A percentile compares a stretch with the other conserved stretches of the same genome.
These are phyloP conservation scores for Antedon mediterranea DNA, from an alignment of 53 echinoderm and acorn worm species.

Conservation along the genomic window DNA sequence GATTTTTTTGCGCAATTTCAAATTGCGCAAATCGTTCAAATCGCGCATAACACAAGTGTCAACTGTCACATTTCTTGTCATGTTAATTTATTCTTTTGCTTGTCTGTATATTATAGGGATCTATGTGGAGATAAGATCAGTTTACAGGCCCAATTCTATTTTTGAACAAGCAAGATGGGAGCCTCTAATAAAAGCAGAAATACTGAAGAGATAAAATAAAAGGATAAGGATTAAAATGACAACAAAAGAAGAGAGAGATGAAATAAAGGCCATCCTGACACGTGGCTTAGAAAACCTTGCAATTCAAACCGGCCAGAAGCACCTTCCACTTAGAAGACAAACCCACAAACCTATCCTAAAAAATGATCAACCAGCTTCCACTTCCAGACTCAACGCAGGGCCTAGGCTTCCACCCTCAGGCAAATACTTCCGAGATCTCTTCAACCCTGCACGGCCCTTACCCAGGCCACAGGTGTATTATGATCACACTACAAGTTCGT, in stretches of 20 bases:
- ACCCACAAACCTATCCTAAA: constrained; percentile 42
- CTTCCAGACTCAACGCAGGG: neutral
- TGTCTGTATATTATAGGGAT: no score
- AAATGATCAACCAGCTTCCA: neutral
- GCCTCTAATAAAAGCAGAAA: neutral
- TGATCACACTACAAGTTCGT: neutral
- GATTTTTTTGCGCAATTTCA: no score
- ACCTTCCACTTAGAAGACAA: constrained; percentile 78
- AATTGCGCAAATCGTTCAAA: no score
- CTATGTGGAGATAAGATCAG: no score
- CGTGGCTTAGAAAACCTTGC: constrained; percentile 78
- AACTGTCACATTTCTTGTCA: no score
- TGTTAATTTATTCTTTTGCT: no score
- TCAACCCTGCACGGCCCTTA: neutral
- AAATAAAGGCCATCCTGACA: constrained; percentile 76
- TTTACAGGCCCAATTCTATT: no score
- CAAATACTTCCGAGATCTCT: neutral
- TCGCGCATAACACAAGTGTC: no score
- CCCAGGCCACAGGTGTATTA: neutral
- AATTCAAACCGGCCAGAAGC: constrained; percentile 66
- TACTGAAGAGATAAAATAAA: no score
- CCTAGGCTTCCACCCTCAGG: neutral
- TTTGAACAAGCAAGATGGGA: no score
- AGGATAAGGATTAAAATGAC: constrained; percentile 52
- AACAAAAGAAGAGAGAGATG: constrained; percentile 65